A percentile compares a stretch with the other conserved stretches of the same genome.
phyloP scores from a whole-genome alignment of 2,113 vertebrate species.

The Engystomops pustulosus region DNA sequence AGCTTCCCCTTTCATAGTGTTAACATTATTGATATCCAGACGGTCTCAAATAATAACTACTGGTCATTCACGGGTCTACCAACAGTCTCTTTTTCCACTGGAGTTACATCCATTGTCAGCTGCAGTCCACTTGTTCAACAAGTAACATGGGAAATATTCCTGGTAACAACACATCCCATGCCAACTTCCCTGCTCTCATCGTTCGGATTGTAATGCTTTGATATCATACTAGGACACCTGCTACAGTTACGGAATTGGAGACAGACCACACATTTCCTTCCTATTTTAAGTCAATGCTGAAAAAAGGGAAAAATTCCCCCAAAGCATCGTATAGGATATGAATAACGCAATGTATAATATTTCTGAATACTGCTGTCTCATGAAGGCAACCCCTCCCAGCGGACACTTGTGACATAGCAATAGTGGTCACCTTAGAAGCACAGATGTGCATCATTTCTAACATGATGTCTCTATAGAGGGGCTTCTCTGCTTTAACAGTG shows the following conservation, averaged over 20 bases:
- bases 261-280: conserved; percentile 1
- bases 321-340: not conserved
- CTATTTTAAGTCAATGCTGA: not conserved
- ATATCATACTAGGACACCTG: conserved; percentile 5
- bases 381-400: too few species aligned
- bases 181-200: not conserved
- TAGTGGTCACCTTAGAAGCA: too few species aligned
- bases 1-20: too few species aligned
- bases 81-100: too few species aligned
- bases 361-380: not conserved
- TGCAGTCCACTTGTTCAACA: conserved; percentile 4
- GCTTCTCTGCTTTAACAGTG: too few species aligned
- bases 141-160: not conserved
- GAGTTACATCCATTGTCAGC: not conserved
- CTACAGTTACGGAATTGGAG: not conserved
- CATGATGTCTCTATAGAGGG: too few species aligned
- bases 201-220: not conserved
- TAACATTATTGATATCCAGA: too few species aligned
- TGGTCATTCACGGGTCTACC: too few species aligned
- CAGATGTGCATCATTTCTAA: too few species aligned
- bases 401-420: too few species aligned
- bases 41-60: too few species aligned
- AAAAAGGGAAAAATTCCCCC: not conserved
- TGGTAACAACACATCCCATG: not conserved
- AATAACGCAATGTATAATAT: not conserved